These are phyloP conservation scores for Synanthedon formicaeformis DNA, from an alignment of 2,888 invertebrate genomes.

Conservation along the genomic window DNA sequence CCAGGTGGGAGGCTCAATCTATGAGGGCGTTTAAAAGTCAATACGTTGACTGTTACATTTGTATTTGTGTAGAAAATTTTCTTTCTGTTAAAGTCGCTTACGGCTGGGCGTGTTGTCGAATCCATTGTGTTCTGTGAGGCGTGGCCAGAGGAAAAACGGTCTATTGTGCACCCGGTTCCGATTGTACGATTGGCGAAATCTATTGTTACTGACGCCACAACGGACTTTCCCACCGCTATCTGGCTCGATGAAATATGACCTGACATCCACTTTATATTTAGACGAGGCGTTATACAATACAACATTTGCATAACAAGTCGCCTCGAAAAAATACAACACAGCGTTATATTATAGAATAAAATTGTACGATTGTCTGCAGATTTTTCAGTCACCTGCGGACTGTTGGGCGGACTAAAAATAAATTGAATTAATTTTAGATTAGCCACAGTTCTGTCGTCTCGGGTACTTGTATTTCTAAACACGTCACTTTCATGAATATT, in stretches of 20 bases:
- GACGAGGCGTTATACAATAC: conserved; percentile 12
- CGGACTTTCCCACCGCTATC: conserved; percentile 34
- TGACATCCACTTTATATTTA: conserved; percentile 4
- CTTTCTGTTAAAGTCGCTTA: conserved; percentile 42
- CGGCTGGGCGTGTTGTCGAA: conserved; percentile 52
- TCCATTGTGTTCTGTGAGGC: conserved; percentile 48
- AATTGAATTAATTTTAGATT: not conserved
- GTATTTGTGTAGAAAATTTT: conserved; percentile 64
- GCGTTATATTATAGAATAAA: too few relatives aligned
- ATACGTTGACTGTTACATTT: conserved; percentile 61
- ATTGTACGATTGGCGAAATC: conserved; percentile 54
- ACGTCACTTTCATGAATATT: not conserved
- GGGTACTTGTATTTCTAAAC: not conserved
- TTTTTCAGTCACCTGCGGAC: not conserved
- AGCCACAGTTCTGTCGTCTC: not conserved
- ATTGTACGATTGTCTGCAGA: not conserved
- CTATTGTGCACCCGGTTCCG: conserved; percentile 45
- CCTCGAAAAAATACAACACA: not conserved
- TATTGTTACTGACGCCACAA: conserved; percentile 32
- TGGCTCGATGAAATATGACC: conserved; percentile 9
- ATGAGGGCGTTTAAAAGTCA: conserved; percentile 70
- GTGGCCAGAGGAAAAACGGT: conserved; percentile 53
- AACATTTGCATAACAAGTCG: conserved; percentile 14
- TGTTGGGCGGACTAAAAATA: not conserved
- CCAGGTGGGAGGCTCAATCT: conserved; percentile 61